Conservation (phyloP, 2,888 invertebrate genomes). For the Drosophila paranaensis region DNA sequence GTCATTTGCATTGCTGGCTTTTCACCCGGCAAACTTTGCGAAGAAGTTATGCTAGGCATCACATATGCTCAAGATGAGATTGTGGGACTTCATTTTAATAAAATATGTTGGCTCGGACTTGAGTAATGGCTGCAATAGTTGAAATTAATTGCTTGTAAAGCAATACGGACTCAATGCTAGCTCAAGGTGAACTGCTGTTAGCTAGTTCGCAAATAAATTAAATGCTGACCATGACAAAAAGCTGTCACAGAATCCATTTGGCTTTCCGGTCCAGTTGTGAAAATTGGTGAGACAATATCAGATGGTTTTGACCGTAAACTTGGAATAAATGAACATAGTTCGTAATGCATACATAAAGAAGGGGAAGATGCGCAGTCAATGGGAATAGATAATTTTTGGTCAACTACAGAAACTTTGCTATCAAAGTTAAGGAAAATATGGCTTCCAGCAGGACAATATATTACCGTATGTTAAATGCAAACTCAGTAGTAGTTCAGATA, state of each 20-base stretch:
- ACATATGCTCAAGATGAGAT: conserved; percentile 65
- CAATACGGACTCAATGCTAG: conserved; percentile 36
- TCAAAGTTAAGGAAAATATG: neutral
- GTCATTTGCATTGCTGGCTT: conserved; percentile 58
- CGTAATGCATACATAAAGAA: neutral
- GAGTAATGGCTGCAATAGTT: conserved; percentile 63
- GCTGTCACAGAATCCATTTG: conserved; percentile 48
- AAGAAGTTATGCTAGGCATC: conserved; percentile 44
- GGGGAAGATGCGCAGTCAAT: too few relatives aligned
- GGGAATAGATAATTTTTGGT: neutral
- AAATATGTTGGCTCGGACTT: conserved; percentile 66
- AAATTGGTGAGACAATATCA: conserved; percentile 47
- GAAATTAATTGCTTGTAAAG: conserved; percentile 73
- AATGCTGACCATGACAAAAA: conserved; percentile 59
- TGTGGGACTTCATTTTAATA: conserved; percentile 72
- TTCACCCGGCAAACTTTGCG: conserved; percentile 36
- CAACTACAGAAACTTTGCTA: neutral
- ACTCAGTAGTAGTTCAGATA: neutral
- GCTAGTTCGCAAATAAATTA: conserved; percentile 66
- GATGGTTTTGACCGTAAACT: neutral
- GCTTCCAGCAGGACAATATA: neutral
- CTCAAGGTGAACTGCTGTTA: conserved; percentile 56
- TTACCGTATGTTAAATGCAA: neutral
- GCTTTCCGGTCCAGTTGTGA: conserved; percentile 45
- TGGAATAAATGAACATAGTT: conserved; percentile 2